Conservation (phyloP, 2,888 invertebrate genomes). For the Cloeon dipterum region DNA sequence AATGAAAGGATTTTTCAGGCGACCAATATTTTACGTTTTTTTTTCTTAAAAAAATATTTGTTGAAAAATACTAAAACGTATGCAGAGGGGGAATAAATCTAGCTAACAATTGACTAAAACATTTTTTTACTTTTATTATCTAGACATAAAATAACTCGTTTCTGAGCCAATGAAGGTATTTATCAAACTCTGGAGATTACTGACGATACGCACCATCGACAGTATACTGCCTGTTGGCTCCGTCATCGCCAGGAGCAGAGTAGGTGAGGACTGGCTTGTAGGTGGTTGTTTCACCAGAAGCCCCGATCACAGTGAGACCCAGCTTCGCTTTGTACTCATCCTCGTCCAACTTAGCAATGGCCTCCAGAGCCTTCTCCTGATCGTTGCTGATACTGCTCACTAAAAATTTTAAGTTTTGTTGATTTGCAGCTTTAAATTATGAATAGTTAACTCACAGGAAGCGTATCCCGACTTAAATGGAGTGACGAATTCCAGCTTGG, state of each 20-base stretch:
- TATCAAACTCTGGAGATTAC: no score
- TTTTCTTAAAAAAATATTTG: no score
- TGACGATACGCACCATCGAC: constrained; percentile 2
- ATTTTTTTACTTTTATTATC: no score
- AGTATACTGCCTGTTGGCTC: not conserved
- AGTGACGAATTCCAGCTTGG: not conserved
- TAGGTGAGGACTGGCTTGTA: constrained; percentile 48
- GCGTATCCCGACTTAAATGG: not conserved
- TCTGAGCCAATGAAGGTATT: no score
- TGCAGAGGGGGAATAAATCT: no score
- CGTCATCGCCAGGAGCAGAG: constrained; percentile 24
- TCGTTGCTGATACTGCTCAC: constrained; percentile 28
- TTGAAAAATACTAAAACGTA: no score
- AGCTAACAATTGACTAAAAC: no score
- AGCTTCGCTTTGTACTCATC: constrained; percentile 34
- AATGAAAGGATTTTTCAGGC: no score
- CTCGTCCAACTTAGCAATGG: constrained; percentile 30
- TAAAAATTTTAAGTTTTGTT: constrained; percentile 5
- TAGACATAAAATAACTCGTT: no score
- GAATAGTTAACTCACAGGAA: not conserved
- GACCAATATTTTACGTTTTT: no score
- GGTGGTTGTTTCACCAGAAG: constrained; percentile 24
- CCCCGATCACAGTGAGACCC: constrained; percentile 32
- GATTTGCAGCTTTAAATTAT: not conserved
- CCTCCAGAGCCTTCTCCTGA: constrained; percentile 30